These are phyloP conservation scores for Caenorhabditis sp. DNA, from an alignment of 2,888 invertebrate genomes.

Conservation along the genomic window DNA sequence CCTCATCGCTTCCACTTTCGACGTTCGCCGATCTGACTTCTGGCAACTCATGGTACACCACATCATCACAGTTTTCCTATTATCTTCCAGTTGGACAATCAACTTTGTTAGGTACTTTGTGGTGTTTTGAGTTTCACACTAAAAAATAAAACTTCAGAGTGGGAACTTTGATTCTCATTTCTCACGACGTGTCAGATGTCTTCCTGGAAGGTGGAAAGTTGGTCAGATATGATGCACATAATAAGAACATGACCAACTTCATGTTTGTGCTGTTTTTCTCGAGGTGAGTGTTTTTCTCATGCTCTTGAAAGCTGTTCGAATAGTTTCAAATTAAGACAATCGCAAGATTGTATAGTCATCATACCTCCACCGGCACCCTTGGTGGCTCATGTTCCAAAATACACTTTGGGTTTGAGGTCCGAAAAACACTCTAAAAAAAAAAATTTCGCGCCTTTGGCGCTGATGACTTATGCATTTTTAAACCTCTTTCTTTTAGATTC, in stretches of 20 bases:
- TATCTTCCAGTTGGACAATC: conserved; percentile 72
- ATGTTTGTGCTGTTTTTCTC: conserved; percentile 61
- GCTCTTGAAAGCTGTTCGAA: no score
- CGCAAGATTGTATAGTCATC: no score
- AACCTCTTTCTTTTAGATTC: no score
- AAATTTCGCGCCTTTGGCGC: no score
- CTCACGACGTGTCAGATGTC: conserved; percentile 73
- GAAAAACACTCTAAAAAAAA: no score
- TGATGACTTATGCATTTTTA: no score
- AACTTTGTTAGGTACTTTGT: conserved; percentile 49
- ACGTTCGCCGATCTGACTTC: conserved; percentile 74
- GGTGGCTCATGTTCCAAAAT: no score
- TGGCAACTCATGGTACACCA: conserved; percentile 74
- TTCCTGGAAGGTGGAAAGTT: conserved; percentile 72
- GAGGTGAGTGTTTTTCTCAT: conserved; percentile 25
- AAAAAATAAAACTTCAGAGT: conserved; percentile 45
- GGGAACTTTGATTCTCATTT: conserved; percentile 72
- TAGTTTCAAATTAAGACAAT: no score
- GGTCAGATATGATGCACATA: conserved; percentile 57
- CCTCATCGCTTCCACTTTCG: conserved; percentile 65
- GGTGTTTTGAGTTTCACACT: neutral
- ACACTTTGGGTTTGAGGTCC: no score
- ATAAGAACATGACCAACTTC: conserved; percentile 51
- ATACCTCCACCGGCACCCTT: no score
- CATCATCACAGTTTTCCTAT: conserved; percentile 72